These are phyloP conservation scores for Aphis craccivora DNA, from an alignment of 1,140 invertebrate genomes.

Conservation along the genomic window DNA sequence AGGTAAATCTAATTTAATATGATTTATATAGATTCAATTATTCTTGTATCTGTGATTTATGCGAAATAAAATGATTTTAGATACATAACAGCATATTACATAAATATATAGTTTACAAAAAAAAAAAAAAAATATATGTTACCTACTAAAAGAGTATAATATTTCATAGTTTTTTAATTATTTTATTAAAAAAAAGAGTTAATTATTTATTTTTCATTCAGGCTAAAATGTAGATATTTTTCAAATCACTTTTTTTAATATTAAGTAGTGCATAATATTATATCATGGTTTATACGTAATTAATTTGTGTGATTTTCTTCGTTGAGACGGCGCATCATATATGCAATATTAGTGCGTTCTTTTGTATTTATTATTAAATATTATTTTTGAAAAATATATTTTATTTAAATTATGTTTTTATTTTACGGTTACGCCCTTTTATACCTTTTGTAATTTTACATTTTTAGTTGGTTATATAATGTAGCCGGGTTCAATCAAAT, in stretches of 20 bases:
- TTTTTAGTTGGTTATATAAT: not conserved
- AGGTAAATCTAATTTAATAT: conserved; percentile 70
- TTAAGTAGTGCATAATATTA: no score
- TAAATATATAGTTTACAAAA: not conserved
- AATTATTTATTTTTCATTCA: not conserved
- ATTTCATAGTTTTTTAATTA: not conserved
- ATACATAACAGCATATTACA: not conserved
- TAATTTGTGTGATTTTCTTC: conserved; percentile 13
- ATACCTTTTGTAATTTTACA: not conserved
- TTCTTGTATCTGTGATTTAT: not conserved
- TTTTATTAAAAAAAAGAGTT: not conserved
- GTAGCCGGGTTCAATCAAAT: not conserved
- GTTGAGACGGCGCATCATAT: conserved; percentile 17
- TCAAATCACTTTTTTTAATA: not conserved
- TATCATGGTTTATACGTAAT: not conserved
- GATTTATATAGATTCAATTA: not conserved
- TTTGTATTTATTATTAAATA: not conserved
- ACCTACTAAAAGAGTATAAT: not conserved
- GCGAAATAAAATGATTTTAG: not conserved
- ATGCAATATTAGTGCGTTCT: conserved; percentile 38
- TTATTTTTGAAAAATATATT: not conserved
- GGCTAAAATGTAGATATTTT: not conserved
- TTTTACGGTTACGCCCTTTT: conserved; percentile 15
- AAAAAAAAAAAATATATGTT: not conserved
- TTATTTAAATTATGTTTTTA: not conserved